Evolutionary conservation across 2,113 vertebrate genomes (phyloP), one percentile per base, ranked within the genome.

Genomic region (Passer domesticus): DNA sequence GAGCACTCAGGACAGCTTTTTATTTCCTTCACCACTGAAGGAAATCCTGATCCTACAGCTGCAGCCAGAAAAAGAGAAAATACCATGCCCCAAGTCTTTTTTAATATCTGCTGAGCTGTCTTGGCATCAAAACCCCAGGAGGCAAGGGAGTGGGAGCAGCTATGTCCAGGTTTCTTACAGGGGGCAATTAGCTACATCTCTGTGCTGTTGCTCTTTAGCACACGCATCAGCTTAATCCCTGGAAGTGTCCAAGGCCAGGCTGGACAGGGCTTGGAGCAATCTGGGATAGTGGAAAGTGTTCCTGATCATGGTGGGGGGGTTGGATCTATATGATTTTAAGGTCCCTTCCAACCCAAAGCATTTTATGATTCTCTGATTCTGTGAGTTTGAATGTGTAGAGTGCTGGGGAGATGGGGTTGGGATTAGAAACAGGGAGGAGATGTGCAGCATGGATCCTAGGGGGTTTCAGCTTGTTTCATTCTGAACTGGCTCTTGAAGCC

Each of bases 241-340:
- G 63, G 25, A 35, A 77, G 18, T 43, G 49, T 49, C 4, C 25
- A 49, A 63, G 31, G 31, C 31, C 41, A 43, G 7, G 8, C 3
- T 20, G 25, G 6, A 35, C 0, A 0, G n/a, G 16, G 3, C 14
- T 68, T 68, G 47, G 47, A 53, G 24, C 11, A 53, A 31, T 6
- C 22, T 56, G 22, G 17, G 12, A 6, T 49, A 43, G 35, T 14
- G 31, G 25, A 33, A 83, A 6, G 1, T 56, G 55, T 37, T 22
- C 21, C 31, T 62, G 31, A 3, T 15, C 35, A 14, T 56, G 35
- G 4, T 13, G 47, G 12, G 6, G 25, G 2, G 1, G 2, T 27
- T 35, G 35, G 49, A 33, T 33, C 21, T 16, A 6, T 30, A 10
- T 43, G 10, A 37, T 49, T 90, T 63, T 23, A 37, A 43, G 19